phyloP scores from a whole-genome alignment of 2,888 invertebrate species.

The Zhuqinia jingwanae region DNA sequence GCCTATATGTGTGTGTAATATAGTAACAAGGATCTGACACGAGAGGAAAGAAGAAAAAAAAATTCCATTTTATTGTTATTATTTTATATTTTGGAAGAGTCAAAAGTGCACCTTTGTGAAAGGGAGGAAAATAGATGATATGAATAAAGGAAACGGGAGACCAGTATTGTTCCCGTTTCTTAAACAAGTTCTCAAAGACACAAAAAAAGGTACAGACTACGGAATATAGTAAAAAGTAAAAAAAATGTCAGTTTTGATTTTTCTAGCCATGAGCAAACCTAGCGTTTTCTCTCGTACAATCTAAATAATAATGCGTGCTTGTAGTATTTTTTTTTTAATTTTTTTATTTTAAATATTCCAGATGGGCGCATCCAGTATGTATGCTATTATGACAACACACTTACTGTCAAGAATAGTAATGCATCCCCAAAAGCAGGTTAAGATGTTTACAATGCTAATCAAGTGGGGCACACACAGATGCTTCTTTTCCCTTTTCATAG shows the following conservation, averaged over 20 bases:
- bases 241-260: conserved; percentile 34
- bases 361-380: neutral
- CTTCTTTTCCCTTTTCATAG: too few relatives aligned
- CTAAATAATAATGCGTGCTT: too few relatives aligned
- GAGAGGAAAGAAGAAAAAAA: conserved; percentile 17
- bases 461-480: neutral
- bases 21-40: too few relatives aligned
- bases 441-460: conserved; percentile 25
- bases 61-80: conserved; percentile 33
- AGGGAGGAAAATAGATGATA: conserved; percentile 3
- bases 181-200: too few relatives aligned
- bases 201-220: neutral
- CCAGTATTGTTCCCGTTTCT: neutral
- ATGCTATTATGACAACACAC: neutral
- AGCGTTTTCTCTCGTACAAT: neutral
- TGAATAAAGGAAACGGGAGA: conserved; percentile 3
- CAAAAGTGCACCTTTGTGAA: neutral
- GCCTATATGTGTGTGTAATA: too few relatives aligned
- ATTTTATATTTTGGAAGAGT: conserved; percentile 19
- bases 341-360: conserved; percentile 16
- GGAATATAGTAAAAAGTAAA: neutral
- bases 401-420: neutral
- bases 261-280: neutral
- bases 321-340: neutral
- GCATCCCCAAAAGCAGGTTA: conserved; percentile 10